Evolutionary conservation across 2,888 invertebrate genomes (phyloP), one percentile per base, ranked within the genome.

Genomic region (Agonopterix alstromeriana): DNA sequence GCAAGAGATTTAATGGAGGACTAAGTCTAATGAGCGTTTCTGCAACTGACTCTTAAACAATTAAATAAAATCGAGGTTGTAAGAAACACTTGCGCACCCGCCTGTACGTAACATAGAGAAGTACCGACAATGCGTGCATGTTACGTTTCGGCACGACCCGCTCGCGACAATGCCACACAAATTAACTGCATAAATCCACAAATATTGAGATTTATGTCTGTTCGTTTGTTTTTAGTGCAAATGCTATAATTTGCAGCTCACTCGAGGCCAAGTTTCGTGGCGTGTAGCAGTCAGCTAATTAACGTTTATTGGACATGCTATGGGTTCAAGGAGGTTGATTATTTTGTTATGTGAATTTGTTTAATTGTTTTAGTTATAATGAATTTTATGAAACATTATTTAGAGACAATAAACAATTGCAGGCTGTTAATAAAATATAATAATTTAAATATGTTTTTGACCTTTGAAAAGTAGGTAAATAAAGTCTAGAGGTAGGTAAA

Each of bases 131-230:
- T 52, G 54, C 52, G 55, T 49, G 55, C 54, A 49, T 55, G 52
- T 45, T 45, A 42, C 52, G 53, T 27, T 27, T 27, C 27, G 58
- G 58, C 55, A 63, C 63, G 27, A 27, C 27, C 27, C 27, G 27
- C 27, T 27, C 27, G 27, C 27, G 27, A 27, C 27, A 27, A 57
- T 60, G 51, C 53, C 56, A 61, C 72, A 72, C 65, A 70, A 73
- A 73, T 72, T 71, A 57, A 59, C 60, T 57, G 61, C 67, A 67
- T 73, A 73, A 79, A 78, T 76, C 63, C 54, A 52, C 52, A 55
- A 58, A 64, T 27, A 60, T 64, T 59, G 58, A 73, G 67, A 76
- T 71, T 76, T 70, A 76, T 65, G 60, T 60, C 43, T 65, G 67
- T 72, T 73, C 63, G 67, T 65, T 56, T 63, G 65, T 70, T 66